Conservation (phyloP, 2,888 invertebrate genomes). For the Pyrochroa serraticornis region DNA sequence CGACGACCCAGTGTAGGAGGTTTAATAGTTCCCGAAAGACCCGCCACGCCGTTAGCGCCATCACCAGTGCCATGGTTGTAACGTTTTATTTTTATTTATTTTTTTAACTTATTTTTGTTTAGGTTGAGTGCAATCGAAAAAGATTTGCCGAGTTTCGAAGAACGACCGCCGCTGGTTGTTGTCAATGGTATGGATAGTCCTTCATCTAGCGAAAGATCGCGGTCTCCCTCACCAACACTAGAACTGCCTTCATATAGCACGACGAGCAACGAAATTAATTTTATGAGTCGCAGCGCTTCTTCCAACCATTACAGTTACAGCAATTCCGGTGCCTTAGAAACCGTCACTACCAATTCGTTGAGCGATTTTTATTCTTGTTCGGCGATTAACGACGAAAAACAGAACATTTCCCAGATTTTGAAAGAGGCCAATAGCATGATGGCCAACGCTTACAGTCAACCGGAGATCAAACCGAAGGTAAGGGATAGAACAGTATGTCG, state of each 20-base stretch:
- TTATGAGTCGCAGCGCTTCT: slow-evolving; percentile 27
- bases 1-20: slow-evolving; percentile 63
- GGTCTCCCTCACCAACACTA: slow-evolving; percentile 52
- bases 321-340: slow-evolving; percentile 21
- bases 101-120: slow-evolving; percentile 22
- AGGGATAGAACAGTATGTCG: slow-evolving; percentile 1
- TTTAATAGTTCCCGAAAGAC: slow-evolving; percentile 51
- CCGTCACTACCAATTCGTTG: slow-evolving; percentile 35
- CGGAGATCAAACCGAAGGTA: slow-evolving; percentile 40
- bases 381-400: slow-evolving; percentile 38
- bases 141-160: slow-evolving; percentile 49
- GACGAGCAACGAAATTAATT: slow-evolving; percentile 40
- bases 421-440: slow-evolving; percentile 48
- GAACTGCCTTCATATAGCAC: slow-evolving; percentile 49
- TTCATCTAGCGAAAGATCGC: slow-evolving; percentile 46
- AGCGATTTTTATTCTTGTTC: slow-evolving; percentile 42
- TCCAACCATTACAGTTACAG: slow-evolving; percentile 10
- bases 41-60: slow-evolving; percentile 41
- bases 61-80: slow-evolving; percentile 53
- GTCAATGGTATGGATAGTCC: slow-evolving; percentile 52
- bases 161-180: slow-evolving; percentile 39
- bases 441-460: slow-evolving; percentile 25
- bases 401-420: slow-evolving; percentile 53
- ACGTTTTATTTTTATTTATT: slow-evolving; percentile 3
- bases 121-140: slow-evolving; percentile 50